Evolutionary conservation across 2,113 vertebrate genomes (phyloP).

Genomic region (Apaloderma vittatum): DNA sequence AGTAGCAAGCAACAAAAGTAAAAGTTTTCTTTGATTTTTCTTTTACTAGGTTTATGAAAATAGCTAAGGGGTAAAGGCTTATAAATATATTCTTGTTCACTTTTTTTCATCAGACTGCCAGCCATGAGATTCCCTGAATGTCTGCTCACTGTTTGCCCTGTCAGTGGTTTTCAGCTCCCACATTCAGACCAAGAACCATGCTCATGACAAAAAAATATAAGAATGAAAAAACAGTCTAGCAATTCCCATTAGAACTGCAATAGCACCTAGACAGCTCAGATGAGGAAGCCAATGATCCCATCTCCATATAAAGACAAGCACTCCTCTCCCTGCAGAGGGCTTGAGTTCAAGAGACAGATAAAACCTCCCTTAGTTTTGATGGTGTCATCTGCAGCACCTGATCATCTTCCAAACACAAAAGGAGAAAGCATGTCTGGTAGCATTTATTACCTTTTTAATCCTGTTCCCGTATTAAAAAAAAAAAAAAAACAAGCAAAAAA

Average conservation of each 20-base stretch:
- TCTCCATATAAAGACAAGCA: fast-evolving
- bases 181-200: neutral
- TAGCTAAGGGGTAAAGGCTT: neutral
- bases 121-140: neutral
- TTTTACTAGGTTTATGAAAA: neutral
- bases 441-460: neutral
- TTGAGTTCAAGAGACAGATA: neutral
- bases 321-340: neutral
- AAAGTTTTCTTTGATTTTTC: neutral
- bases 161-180: neutral
- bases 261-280: neutral
- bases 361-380: neutral
- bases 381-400: neutral
- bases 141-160: neutral
- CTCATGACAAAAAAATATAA: neutral
- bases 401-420: neutral
- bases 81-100: neutral
- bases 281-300: neutral
- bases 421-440: neutral
- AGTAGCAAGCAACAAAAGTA: neutral
- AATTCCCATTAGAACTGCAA: neutral
- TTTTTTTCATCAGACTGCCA: neutral
- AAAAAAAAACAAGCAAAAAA: neutral
- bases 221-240: neutral
- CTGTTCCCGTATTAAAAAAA: neutral